These are phyloP conservation scores for Alloscopus bannaensis DNA, from an alignment of 2,888 invertebrate species.

Conservation along the genomic window DNA sequence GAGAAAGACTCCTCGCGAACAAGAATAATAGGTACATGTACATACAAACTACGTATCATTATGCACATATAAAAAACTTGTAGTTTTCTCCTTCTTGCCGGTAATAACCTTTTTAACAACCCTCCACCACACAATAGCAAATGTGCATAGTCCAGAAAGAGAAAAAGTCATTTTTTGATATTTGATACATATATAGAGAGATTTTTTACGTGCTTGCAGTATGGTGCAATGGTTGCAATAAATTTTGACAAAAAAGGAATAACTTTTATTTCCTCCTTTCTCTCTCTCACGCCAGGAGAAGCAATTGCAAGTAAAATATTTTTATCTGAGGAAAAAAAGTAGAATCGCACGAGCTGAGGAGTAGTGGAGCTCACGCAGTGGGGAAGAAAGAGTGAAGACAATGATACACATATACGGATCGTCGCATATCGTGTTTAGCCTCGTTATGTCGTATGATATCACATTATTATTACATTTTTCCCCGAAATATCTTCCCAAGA, in stretches of 20 bases:
- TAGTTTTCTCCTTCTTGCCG: neutral
- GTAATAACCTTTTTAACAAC: conserved; percentile 28
- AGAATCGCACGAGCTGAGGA: conserved; percentile 25
- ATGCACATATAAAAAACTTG: neutral
- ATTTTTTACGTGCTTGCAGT: conserved; percentile 53
- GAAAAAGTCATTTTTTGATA: neutral
- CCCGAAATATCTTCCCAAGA: too few species aligned
- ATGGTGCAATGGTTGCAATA: conserved; percentile 57
- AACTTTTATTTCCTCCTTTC: conserved; percentile 27
- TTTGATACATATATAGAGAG: conserved; percentile 3
- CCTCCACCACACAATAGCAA: neutral
- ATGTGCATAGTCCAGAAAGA: neutral
- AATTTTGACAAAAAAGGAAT: conserved; percentile 34
- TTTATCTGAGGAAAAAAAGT: conserved; percentile 40
- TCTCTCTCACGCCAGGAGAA: neutral
- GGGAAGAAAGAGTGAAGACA: too few species aligned
- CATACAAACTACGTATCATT: neutral
- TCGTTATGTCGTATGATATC: conserved; percentile 5
- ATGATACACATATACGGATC: conserved; percentile 41
- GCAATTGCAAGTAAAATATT: conserved; percentile 44
- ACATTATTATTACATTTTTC: conserved; percentile 22
- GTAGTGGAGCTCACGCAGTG: too few species aligned
- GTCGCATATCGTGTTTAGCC: neutral
- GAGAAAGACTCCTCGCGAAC: too few species aligned
- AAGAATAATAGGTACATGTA: too few species aligned